Evolutionary conservation across 30 jellyfish, hydroid and myxozoan species (phyloP), one percentile per base, ranked within the genome.

Genomic region (Hydractinia echinata): DNA sequence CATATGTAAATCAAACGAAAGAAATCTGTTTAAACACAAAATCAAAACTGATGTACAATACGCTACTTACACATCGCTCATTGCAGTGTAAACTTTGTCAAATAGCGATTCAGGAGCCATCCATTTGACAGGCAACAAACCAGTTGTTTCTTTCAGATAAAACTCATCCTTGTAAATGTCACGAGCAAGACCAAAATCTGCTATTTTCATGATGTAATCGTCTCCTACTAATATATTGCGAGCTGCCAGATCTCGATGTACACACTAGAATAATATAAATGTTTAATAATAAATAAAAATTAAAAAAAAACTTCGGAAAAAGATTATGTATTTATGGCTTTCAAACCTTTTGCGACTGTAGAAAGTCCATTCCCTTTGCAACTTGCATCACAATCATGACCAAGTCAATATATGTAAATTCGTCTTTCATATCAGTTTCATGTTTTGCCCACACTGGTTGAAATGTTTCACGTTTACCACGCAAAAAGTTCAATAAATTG

Each of bases 351-450:
- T 85, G 85, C 4, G 94, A 73, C 10, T 94, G 76, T 30, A 90
- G 76, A 72, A 79, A 90, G 48, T 90, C 97, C 97, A 90, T 90
- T 21, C 95, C 97, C 74, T 85, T 85, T 4, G 97, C 92, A 15
- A 90, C 76, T 67, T 85, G 95, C 54, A 55, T 72, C 10, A 90
- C 84, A 56, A 78, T 58, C 20, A 44, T 80, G 6, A 84, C 85
- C 58, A 90, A 79, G 64, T 90, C 95, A 14, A 53, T 70, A 44
- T 18, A 81, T 4, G 93, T 85, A 76, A 77, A 81, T 21, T 51
- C 85, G 6, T 53, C 53, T 15, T 64, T 85, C 20, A 73, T 56
- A 16, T 81, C 80, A 4, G n/a, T 66, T 6, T 85, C 89, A 5
- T 14, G 78, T 54, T 83, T 76, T 5, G 20, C n/a, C 97, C 97